Evolutionary conservation across 2,797 vertebrate species (phyloP), one percentile per base, ranked within the genome.

Genomic region (Sardinella longiceps): DNA sequence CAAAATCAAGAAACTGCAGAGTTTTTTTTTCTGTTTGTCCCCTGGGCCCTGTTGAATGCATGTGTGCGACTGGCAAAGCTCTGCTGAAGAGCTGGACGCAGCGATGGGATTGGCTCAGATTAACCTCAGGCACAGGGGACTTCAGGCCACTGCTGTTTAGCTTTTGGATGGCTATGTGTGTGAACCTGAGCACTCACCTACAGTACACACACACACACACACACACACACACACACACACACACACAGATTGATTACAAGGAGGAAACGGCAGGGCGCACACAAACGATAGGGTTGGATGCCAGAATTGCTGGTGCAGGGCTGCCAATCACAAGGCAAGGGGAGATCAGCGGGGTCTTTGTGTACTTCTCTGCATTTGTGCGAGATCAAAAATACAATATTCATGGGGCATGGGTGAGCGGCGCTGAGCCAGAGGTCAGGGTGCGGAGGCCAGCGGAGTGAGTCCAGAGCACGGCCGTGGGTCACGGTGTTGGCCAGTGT

Each of bases 31-130:
- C 28, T 63, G 60, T 30, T 14, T 63, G 60, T 63, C 60, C 60
- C 25, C 60, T 63, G 60, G 25, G 25, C 1, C 9, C n/a, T 15
- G 11, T 15, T 50, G 15, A 2, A 25, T 63, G 25, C n/a, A 12
- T 63, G 25, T 30, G 60, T 63, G 25, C 0, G 51, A 18, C 1
- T 63, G 60, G 2, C 56, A 80, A 14, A 28, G 30, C 15, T 43
- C 81, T 86, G 80, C 87, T 86, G 86, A 84, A 90, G 87, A 89
- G 81, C 86, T 81, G 86, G 83, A 90, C 7, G 81, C 80, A 10
- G 86, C 86, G 89, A 91, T 89, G 86, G 87, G 81, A 88, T 90
- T 89, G 85, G 82, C 83, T 70, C 37, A 88, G 87, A 91, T 92
- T 91, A 91, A 89, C n/a, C 45, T 51, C 11, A 30, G 60, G 25